Evolutionary conservation across 1,140 invertebrate species (phyloP).

Genomic region (Artemia franciscana): DNA sequence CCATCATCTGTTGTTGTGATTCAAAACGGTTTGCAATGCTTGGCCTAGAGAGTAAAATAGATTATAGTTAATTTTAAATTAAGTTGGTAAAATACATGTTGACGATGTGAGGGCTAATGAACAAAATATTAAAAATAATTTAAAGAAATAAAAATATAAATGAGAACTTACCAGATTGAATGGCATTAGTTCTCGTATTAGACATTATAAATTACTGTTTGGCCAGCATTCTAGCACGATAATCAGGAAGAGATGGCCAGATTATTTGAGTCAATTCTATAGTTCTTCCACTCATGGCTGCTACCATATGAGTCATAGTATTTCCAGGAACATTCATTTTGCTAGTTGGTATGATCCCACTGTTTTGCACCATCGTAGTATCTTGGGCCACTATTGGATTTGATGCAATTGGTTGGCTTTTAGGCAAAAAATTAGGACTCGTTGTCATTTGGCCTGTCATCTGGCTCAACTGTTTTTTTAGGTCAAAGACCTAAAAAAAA

Average conservation of each 20-base stretch:
- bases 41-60: too few species aligned
- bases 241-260: background rate
- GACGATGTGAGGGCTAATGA: too few species aligned
- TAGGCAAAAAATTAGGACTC: background rate
- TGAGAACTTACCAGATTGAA: background rate
- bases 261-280: background rate
- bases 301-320: background rate
- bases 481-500: too few species aligned
- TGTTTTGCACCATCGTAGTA: background rate
- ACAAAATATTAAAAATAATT: too few species aligned
- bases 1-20: background rate
- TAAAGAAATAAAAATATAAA: too few species aligned
- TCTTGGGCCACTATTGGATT: background rate
- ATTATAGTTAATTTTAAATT: too few species aligned
- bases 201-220: background rate
- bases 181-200: background rate
- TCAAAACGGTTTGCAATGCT: too few species aligned
- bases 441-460: background rate
- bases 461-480: background rate
- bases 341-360: background rate
- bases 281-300: background rate
- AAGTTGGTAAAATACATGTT: too few species aligned
- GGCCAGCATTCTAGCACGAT: background rate
- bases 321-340: background rate
- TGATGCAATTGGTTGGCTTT: background rate